Base-by-base conservation (phyloP, 2,888 invertebrate genomes). In the Drosophila tripunctata region DNA sequence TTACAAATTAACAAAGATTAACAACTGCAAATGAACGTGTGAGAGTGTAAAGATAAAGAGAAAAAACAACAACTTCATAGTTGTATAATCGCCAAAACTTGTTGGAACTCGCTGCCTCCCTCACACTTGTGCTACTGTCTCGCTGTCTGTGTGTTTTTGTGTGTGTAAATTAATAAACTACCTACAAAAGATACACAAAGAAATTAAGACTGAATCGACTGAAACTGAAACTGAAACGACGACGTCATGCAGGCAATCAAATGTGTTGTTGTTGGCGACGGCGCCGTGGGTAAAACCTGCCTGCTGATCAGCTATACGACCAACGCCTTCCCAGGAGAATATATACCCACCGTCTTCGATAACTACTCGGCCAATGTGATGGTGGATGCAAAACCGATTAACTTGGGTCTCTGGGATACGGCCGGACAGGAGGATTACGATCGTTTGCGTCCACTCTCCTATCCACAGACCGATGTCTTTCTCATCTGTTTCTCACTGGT, bases 201-300 rank as follows among this genome's bases (percentile, higher is more conserved):
- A 79, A 60, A 66, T 50, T 58, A 67, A 67, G 55, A 45, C 58
- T n/a, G n/a, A n/a, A 63, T 36, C 54, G 57, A 24, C 41, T 30
- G 19, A 35, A 48, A 57, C 40, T 41, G 7, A 15, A 48, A 63
- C 63, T 55, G 14, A 36, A 48, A 58, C 67, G 55, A 67, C 80
- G 66, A 69, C 77, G 78, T 64, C 74, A 90, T 90, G 90, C 90
- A 90, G 77, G 90, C 91, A 36, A 90, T 90, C 75, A 91, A 90
- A 67, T 90, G 90, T 75, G 90, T 91, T 66, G 91, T 90, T 65
- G 90, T 90, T 73, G 90, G 90, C 76, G 90, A 90, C 72, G 90
- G 90, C 78, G 90, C 90, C 67, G 90, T 90, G 45, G 90, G 90
- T 78, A 90, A 90, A 71, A 90, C 90, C 38, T 90, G 90, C 69